These are phyloP conservation scores for Calonectris borealis DNA, from an alignment of 2,113 vertebrate species.

Conservation along the genomic window DNA sequence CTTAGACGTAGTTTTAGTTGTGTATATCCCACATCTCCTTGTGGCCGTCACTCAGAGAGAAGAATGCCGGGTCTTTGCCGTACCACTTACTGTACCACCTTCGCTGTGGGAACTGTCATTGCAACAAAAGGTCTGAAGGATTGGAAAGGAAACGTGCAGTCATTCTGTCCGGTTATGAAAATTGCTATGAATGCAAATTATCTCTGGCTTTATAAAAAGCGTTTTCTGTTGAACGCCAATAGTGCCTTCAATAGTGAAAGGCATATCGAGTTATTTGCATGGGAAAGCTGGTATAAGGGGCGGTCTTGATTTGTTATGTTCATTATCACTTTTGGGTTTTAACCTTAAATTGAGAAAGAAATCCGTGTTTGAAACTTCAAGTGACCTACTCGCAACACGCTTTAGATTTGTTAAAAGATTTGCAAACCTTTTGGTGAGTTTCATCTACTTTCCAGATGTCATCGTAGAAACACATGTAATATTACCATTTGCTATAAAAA, in stretches of 20 bases:
- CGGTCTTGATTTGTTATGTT: background rate
- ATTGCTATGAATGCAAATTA: constrained; percentile 25
- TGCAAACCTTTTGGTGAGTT: background rate
- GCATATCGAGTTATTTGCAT: background rate
- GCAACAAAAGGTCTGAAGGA: constrained; percentile 7
- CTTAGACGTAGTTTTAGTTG: background rate
- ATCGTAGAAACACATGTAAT: background rate
- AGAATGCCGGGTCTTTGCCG: background rate
- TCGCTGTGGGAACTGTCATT: background rate
- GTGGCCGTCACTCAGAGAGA: background rate
- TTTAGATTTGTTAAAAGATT: constrained; percentile 1
- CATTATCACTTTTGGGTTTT: background rate
- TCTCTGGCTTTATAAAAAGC: background rate
- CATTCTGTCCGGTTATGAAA: constrained; percentile 14
- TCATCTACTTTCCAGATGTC: background rate
- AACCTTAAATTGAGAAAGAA: background rate
- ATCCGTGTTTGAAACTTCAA: background rate
- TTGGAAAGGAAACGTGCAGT: background rate
- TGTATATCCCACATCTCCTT: background rate
- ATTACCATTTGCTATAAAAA: background rate
- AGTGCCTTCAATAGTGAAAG: background rate
- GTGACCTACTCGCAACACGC: background rate
- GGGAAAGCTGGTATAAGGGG: background rate
- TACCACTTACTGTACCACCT: background rate
- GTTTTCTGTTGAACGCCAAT: background rate